A percentile compares a stretch with the other conserved stretches of the same genome.
Conservation (phyloP, 2,888 invertebrate genomes). For the Lasioglossum vierecki region DNA sequence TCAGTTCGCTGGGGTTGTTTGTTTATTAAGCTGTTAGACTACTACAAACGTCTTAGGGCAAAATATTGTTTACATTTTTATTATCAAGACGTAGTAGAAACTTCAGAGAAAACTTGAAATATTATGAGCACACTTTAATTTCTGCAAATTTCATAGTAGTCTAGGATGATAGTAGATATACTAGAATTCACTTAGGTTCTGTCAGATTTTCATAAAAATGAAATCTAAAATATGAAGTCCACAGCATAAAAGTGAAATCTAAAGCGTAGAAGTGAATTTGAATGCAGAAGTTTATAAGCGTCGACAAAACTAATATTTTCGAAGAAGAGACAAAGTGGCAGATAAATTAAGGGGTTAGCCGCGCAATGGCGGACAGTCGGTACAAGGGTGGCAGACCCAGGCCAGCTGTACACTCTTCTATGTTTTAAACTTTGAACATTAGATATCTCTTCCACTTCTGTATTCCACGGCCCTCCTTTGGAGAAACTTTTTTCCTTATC, state of each 20-base stretch:
- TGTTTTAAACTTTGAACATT: constrained; percentile 61
- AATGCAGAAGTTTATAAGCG: background rate
- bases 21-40: background rate
- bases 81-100: too few species aligned
- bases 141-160: too few species aligned
- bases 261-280: background rate
- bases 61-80: too few species aligned
- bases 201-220: background rate
- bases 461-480: constrained; percentile 46
- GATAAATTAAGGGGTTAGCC: constrained; percentile 33
- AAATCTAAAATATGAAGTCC: background rate
- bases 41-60: too few species aligned
- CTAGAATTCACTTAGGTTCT: background rate
- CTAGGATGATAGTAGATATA: too few species aligned
- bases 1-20: background rate
- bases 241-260: background rate
- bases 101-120: too few species aligned
- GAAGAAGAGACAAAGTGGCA: constrained; percentile 9
- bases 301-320: background rate
- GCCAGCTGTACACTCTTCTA: constrained; percentile 65
- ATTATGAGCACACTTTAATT: too few species aligned
- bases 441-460: constrained; percentile 58
- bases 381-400: constrained; percentile 32
- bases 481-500: constrained; percentile 65
- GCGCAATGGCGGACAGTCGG: constrained; percentile 42